A percentile compares a stretch with the other conserved stretches of the same genome.
Conservation (phyloP, 2,888 invertebrate genomes). For the Sinohyriopsis cumingii region DNA sequence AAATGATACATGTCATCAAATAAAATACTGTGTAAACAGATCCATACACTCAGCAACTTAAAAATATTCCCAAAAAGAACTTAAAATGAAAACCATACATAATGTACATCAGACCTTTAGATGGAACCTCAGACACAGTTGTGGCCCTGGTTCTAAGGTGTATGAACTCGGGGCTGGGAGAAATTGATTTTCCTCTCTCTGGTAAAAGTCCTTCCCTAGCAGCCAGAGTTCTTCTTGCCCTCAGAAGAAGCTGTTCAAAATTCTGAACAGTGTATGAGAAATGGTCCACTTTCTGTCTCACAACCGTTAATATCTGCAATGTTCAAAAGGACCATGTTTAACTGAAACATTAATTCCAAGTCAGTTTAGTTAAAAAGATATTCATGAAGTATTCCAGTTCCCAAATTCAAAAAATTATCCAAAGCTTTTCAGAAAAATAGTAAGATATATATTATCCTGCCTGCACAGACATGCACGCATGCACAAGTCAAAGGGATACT, state of each 20-base stretch:
- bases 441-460: no score
- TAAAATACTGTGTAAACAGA: no score
- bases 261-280: constrained; percentile 72
- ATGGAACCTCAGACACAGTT: constrained; percentile 28
- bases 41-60: no score
- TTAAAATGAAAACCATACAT: no score
- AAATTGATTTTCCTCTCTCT: constrained; percentile 26
- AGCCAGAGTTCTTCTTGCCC: constrained; percentile 83
- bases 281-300: constrained; percentile 91
- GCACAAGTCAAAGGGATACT: no score
- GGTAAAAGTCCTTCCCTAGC: constrained; percentile 52
- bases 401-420: no score
- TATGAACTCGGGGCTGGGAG: constrained; percentile 36
- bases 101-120: constrained; percentile 25
- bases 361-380: neutral
- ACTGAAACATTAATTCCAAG: neutral
- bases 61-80: no score
- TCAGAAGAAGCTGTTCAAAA: constrained; percentile 80
- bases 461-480: no score
- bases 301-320: constrained; percentile 81
- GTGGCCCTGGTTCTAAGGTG: constrained; percentile 25
- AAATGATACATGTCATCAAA: no score
- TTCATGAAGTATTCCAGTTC: neutral
- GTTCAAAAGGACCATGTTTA: constrained; percentile 9
- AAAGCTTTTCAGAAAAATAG: no score